Evolutionary conservation across 1,140 invertebrate species (phyloP), one percentile per base, ranked within the genome.

Genomic region (Euglossa dilemma): DNA sequence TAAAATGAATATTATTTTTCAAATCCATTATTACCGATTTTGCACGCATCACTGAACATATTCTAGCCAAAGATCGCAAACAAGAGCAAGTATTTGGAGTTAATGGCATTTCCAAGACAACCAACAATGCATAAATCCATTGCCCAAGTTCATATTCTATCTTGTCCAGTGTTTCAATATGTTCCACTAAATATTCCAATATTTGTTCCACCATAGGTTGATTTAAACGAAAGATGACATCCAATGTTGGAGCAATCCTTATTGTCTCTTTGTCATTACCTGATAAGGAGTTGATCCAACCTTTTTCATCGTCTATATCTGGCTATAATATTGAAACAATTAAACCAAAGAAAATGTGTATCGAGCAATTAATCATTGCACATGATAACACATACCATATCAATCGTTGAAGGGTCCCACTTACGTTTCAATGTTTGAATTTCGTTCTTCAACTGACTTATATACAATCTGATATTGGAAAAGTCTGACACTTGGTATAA

Each of bases 41-140:
- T 12, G 94, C 94, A 79, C 96, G 92, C 16, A 95, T 93, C 63
- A 91, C 87, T 1, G 95, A 95, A 89, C 95, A 96, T 4, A 88
- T 85, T 83, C 95, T 94, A 7, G 95, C 95, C 64, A 96, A 89
- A 25, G 91, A 92, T 70, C 96, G 92, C 6, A 96, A 88, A 56
- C 94, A 93, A 0, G 95, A 94, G 88, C 95, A 96, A 3, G 93
- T 94, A 77, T 96, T 95, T 16, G 96, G 96, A 82, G 94, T 94
- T 9, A 96, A 88, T 7, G 96, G 96, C 82, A 96, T 93, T 89
- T 96, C 95, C n/a, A 96, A 84, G 80, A 94, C 93, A 6, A 92
- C 93, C 9, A 96, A 80, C 43, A 96, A 85, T 0, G 95, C 94
- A 89, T 96, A 96, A 45, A 96, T 94, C 96, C 96, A 96, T 59